These are phyloP conservation scores for Trachurus trachurus DNA, from an alignment of 2,797 vertebrate genomes.

Conservation along the genomic window DNA sequence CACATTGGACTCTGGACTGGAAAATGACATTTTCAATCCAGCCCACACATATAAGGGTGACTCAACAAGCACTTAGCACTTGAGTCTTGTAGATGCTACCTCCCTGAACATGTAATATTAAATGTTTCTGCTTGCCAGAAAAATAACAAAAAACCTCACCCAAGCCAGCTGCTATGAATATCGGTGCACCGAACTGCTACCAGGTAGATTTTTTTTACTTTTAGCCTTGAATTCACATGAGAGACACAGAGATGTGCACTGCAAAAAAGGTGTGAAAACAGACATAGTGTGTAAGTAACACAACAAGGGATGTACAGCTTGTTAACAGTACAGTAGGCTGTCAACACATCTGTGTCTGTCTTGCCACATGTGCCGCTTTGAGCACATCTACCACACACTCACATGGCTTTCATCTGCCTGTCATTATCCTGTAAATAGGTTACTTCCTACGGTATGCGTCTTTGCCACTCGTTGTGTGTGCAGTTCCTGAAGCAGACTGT, in stretches of 20 bases:
- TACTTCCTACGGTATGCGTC: slow-evolving; percentile 27
- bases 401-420: slow-evolving; percentile 5
- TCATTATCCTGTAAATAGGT: slow-evolving; percentile 22
- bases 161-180: slow-evolving; percentile 50
- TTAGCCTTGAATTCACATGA: slow-evolving; percentile 31
- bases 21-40: slow-evolving; percentile 79
- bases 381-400: slow-evolving; percentile 16
- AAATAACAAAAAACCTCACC: slow-evolving; percentile 44
- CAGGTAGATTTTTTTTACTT: slow-evolving; percentile 55
- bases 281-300: slow-evolving; percentile 31
- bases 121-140: slow-evolving; percentile 67
- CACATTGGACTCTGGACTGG: slow-evolving; percentile 58
- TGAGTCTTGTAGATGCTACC: slow-evolving; percentile 65
- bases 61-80: slow-evolving; percentile 78
- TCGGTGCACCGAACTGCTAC: slow-evolving; percentile 31
- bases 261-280: slow-evolving; percentile 29
- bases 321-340: slow-evolving; percentile 16
- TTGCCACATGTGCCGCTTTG: slow-evolving; percentile 34
- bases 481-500: slow-evolving; percentile 54
- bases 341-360: slow-evolving; percentile 48
- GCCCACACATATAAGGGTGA: slow-evolving; percentile 77
- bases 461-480: slow-evolving; percentile 33
- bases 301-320: slow-evolving; percentile 5
- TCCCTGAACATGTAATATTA: slow-evolving; percentile 74
- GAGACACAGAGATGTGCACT: slow-evolving; percentile 16